Conservation (phyloP, 2,113 vertebrate species). For the Ceyx cyanopectus region DNA sequence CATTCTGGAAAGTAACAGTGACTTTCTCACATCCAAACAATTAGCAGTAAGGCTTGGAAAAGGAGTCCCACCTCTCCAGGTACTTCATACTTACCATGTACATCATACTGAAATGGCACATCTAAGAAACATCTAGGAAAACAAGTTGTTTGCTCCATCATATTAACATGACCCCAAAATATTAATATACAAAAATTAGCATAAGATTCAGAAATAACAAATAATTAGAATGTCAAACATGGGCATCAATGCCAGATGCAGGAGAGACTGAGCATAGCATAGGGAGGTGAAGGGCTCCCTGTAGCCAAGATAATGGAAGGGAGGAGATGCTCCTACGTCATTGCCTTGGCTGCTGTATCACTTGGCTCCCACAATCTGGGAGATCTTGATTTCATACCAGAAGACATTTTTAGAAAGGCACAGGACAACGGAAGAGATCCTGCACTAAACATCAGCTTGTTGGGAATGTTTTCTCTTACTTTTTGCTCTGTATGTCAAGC, state of each 20-base stretch:
- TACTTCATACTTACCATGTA: not conserved
- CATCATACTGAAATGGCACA: not conserved
- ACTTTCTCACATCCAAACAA: not conserved
- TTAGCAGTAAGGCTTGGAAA: not conserved
- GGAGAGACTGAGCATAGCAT: fast-evolving
- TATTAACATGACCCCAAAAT: not conserved
- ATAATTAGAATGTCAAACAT: fast-evolving
- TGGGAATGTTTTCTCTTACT: not conserved
- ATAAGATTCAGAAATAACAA: not conserved
- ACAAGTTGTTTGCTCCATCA: not conserved
- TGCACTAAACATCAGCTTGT: not conserved
- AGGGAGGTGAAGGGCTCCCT: not conserved
- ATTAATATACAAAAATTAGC: not conserved
- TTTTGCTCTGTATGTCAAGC: not conserved
- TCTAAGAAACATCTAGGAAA: not conserved
- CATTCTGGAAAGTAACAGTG: not conserved
- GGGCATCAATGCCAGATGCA: not conserved
- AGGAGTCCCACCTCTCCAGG: not conserved
- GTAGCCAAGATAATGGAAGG: not conserved
- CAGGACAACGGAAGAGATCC: not conserved
- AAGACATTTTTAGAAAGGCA: conserved; percentile 31
- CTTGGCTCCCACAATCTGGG: not conserved
- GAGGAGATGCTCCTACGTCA: not conserved
- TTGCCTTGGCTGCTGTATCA: fast-evolving
- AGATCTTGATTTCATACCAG: not conserved